Evolutionary conservation across 2,797 vertebrate species (phyloP), one percentile per base, ranked within the genome.

Genomic region (Rhynchotus rufescens): DNA sequence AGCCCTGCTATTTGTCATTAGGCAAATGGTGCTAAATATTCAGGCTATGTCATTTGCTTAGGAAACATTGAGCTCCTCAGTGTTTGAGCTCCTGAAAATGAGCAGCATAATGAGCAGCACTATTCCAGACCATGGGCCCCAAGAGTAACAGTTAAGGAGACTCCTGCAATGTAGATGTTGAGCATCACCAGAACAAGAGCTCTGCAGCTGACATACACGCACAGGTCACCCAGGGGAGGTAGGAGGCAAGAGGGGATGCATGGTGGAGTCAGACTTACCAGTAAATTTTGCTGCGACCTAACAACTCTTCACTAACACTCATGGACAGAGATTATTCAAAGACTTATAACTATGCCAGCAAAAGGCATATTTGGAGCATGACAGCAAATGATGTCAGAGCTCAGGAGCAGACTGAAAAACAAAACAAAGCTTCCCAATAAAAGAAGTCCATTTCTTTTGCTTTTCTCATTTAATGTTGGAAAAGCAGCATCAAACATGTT

Each of bases 231-330:
- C 4, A 6, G 34, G 42, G 40, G 42, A 56, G n/a, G 6, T 9
- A 12, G 6, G 25, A 23, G 49, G 34, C 10, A 66, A 10, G 6
- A 12, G n/a, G 47, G 0, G 5, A 2, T 2, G 5, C 30, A 22
- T 10, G 4, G 14, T 20, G 34, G 28, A 28, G 25, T 59, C 32
- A 20, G 16, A 10, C 25, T 47, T 38, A 6, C 14, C 30, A 36
- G 32, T 14, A 40, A 17, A 42, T 40, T 20, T 4, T 23, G 34
- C 9, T 28, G n/a, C 40, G 42, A 40, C 47, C 32, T 56, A 22
- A 25, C 12, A 10, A 45, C n/a, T n/a, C n/a, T 47, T 59, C 28
- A 12, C 28, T 8, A 22, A 42, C 6, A 1, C 25, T 57, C 14
- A 1, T 0, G 2, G 65, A 3, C 17, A 5, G 13, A 47, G 60